Evolutionary conservation across 2,888 invertebrate genomes (phyloP).

Genomic region (Choreutis nemorana): DNA sequence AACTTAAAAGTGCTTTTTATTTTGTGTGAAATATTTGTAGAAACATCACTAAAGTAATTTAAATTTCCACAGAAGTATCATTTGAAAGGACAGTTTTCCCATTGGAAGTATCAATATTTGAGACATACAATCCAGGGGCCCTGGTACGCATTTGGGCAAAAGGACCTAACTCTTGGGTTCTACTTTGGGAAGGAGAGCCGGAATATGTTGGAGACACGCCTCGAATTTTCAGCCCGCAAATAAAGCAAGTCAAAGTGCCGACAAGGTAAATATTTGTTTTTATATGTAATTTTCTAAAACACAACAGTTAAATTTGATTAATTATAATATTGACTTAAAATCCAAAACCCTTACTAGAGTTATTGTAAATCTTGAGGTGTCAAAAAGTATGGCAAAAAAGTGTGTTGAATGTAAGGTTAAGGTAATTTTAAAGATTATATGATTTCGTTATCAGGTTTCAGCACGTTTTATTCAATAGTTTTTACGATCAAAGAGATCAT

Average conservation of each 20-base stretch:
- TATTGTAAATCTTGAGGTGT: too few species aligned
- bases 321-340: too few species aligned
- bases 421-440: too few species aligned
- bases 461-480: too few species aligned
- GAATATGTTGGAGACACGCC: conserved; percentile 68
- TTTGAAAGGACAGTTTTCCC: conserved; percentile 75
- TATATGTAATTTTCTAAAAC: neutral
- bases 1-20: neutral
- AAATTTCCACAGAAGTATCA: conserved; percentile 64
- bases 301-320: too few species aligned
- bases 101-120: conserved; percentile 76
- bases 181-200: conserved; percentile 80
- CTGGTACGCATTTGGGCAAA: conserved; percentile 82
- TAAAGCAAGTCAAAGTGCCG: conserved; percentile 60
- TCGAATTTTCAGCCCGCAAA: conserved; percentile 79
- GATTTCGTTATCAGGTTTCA: too few species aligned
- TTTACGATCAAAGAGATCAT: too few species aligned
- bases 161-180: conserved; percentile 69
- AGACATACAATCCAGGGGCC: conserved; percentile 88
- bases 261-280: conserved; percentile 27
- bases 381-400: too few species aligned
- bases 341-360: too few species aligned
- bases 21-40: neutral
- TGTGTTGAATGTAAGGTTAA: too few species aligned
- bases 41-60: conserved; percentile 18